Conservation (phyloP, 1,140 invertebrate species). For the Trichonephila clavipes region DNA sequence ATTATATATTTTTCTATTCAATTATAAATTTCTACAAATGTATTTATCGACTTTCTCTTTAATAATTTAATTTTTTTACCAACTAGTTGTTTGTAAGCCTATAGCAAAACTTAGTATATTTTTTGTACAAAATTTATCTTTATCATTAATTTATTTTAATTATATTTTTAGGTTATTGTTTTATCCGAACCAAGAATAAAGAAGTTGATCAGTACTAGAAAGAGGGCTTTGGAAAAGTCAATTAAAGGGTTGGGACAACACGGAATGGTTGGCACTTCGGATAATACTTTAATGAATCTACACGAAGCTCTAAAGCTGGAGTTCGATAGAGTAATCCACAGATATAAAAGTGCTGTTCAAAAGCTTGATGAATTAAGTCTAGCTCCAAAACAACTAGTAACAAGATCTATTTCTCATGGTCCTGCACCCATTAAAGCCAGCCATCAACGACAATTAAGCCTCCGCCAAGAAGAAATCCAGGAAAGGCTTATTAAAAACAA, state of each 20-base stretch:
- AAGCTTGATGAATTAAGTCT: slow-evolving; percentile 90
- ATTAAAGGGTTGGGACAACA: slow-evolving; percentile 93
- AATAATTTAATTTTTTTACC: too few species aligned
- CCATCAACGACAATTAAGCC: slow-evolving; percentile 91
- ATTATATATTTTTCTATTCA: too few species aligned
- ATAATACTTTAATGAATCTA: slow-evolving; percentile 83
- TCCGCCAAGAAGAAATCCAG: slow-evolving; percentile 87
- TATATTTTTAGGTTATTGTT: slow-evolving; percentile 81
- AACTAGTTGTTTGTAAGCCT: too few species aligned
- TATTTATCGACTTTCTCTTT: too few species aligned
- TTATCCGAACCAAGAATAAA: slow-evolving; percentile 83
- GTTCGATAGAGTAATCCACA: slow-evolving; percentile 89
- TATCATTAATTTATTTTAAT: background rate
- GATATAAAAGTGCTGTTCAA: slow-evolving; percentile 92
- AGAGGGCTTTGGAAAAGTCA: slow-evolving; percentile 89
- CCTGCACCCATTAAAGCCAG: slow-evolving; percentile 91
- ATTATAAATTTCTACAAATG: too few species aligned
- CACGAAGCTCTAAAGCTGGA: slow-evolving; percentile 85
- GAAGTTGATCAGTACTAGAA: slow-evolving; percentile 84
- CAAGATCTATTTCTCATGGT: slow-evolving; percentile 83
- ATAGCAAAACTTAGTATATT: too few species aligned
- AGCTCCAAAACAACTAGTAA: slow-evolving; percentile 80
- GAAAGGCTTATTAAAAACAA: slow-evolving; percentile 95
- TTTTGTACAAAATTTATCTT: background rate
- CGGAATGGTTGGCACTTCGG: slow-evolving; percentile 86